Evolutionary conservation across 2,113 vertebrate genomes (phyloP).

Genomic region (Stomatorhinus ivindoensis): DNA sequence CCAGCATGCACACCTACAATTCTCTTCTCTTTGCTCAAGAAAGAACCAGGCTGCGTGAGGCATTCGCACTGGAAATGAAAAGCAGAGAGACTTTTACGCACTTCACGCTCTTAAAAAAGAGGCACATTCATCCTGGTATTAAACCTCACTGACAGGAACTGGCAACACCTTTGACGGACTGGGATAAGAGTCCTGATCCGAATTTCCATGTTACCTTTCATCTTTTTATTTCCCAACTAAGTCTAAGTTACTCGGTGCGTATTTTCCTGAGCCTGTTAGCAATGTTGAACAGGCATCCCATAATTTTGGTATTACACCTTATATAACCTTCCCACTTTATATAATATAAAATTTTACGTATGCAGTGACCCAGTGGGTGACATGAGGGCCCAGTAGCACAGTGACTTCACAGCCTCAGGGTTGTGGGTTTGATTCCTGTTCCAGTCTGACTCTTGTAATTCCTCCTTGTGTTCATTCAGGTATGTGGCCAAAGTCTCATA

Average conservation of each 20-base stretch:
- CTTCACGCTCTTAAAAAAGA: background rate
- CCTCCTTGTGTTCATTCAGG: background rate
- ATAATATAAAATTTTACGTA: background rate
- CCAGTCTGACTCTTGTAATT: background rate
- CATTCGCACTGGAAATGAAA: background rate
- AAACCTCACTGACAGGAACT: background rate
- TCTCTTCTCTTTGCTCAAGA: background rate
- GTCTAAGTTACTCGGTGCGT: background rate
- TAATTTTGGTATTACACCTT: background rate
- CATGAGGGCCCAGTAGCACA: background rate
- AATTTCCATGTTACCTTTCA: slow-evolving; percentile 5
- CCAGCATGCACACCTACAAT: background rate
- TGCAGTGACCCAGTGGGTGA: background rate
- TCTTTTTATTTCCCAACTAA: background rate
- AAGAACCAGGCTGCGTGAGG: background rate
- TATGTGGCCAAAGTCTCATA: background rate
- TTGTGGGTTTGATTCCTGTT: background rate
- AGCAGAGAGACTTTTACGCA: slow-evolving; percentile 24
- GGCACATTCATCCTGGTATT: background rate
- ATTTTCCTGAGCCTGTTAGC: background rate
- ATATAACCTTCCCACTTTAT: background rate
- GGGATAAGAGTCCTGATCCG: background rate
- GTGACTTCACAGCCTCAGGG: background rate
- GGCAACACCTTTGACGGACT: background rate
- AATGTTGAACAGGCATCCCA: background rate